Base-by-base conservation (phyloP, 2,797 vertebrate species). In the Staurois parvus region DNA sequence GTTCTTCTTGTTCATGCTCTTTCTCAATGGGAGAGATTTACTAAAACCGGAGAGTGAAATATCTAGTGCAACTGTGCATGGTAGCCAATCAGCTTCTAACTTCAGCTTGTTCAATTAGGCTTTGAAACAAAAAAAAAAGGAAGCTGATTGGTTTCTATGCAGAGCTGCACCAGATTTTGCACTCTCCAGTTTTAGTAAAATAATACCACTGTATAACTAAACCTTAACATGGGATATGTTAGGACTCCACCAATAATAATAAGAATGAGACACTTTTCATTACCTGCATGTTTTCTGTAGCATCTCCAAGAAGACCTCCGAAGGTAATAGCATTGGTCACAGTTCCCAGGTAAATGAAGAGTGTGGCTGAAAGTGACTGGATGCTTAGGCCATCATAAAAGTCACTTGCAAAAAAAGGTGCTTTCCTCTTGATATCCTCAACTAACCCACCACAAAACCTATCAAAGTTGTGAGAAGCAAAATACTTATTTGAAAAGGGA, bases 231-330 rank as follows among this genome's bases (percentile, higher is more conserved):
- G 3, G 12, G 19, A 17, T 15, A 62, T 62, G 59, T 62, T 62
- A 5, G 2, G 59, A 24, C 59, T 62, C 13, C 4, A 13, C 59
- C 59, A 62, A 10, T 37, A 62, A 37, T 59, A 24, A 15, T 3
- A 75, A 37, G 42, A n/a, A 21, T 21, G 19, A 8, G 42, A 21
- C 4, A 64, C 29, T 26, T 24, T 11, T 17, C 29, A 48, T 24
- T 68, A 99, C 98, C 97, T 99, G 98, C 98, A 99, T 99, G 94
- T 98, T 99, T 0, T 99, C 97, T 0, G 98, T 99, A 29, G 98
- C 98, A 0, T 99, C 98, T 9, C 98, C 98, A 52, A 99, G 95
- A 89, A 99, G 92, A 21, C 98, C 98, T 56, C 98, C 98, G 1
- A 99, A 99, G 24, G 98, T 99, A 95, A 99, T 99, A 85, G 98